These are phyloP conservation scores for Formicarius rufipectus DNA, from an alignment of 2,113 vertebrate species.

Conservation along the genomic window DNA sequence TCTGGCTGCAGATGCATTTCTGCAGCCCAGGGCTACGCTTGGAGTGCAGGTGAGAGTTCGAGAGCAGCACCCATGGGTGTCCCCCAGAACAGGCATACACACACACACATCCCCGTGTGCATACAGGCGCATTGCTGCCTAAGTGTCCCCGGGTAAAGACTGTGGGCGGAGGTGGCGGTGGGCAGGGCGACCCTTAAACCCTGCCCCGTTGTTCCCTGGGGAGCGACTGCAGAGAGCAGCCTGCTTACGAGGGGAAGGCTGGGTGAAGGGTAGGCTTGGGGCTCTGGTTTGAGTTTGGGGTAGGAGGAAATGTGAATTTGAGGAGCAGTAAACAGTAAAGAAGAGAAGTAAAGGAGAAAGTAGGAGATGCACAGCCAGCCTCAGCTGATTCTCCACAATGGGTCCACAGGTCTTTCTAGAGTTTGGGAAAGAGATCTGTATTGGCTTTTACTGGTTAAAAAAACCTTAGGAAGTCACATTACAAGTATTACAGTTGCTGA, in stretches of 20 bases:
- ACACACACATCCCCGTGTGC: rapidly evolving
- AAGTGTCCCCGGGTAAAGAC: not conserved
- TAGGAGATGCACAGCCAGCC: not conserved
- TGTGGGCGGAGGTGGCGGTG: not conserved
- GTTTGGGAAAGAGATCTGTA: constrained; percentile 1
- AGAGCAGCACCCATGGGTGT: not conserved
- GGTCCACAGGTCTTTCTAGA: not conserved
- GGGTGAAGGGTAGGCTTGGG: not conserved
- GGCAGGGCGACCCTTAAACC: not conserved
- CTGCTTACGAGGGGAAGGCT: not conserved
- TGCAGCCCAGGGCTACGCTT: not conserved
- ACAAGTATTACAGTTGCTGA: not conserved
- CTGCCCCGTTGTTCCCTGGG: not conserved
- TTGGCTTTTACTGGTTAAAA: not conserved
- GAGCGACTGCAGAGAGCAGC: not conserved
- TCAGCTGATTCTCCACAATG: not conserved
- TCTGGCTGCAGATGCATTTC: not conserved
- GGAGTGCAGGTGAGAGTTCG: rapidly evolving
- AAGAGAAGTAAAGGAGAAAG: not conserved
- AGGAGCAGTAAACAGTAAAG: no score
- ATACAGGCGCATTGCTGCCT: rapidly evolving
- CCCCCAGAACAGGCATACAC: not conserved
- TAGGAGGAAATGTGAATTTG: not conserved
- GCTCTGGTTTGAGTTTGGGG: not conserved
- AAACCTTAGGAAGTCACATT: not conserved